Evolutionary conservation across 2,797 vertebrate genomes (phyloP), one percentile per base, ranked within the genome.

Genomic region (Gila robusta): DNA sequence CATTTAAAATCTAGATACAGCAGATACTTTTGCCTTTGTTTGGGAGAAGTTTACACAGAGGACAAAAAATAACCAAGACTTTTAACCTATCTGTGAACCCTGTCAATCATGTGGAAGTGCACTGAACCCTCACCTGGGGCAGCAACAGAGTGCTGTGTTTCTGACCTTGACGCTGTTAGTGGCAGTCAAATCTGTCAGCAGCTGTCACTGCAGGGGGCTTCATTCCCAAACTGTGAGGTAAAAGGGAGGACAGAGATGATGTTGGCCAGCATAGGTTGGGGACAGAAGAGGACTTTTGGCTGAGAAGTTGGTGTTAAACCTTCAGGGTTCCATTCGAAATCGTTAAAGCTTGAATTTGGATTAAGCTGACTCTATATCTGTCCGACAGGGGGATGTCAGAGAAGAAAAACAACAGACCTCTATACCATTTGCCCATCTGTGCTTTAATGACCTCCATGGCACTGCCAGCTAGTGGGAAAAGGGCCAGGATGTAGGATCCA

Each of bases 381-480:
- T 67, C 35, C 37, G 19, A 32, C 78, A 86, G 56, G 71, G 37
- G 37, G 37, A 69, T 32, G 49, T 19, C 44, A 52, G 47, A 86
- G 56, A 23, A 47, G 37, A 54, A 39, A 71, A 73, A 67, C 10
- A 52, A 79, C 21, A 84, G 80, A 81, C 69, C n/a, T 74, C 54
- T 54, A 54, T 49, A 49, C 16, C 39, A 49, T 54, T 41, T 78
- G 44, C 35, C 87, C 89, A 88, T 85, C 87, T 86, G 89, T 85
- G 82, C 85, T 37, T n/a, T 39, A 52, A 82, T 86, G 83, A 71
- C 73, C 78, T 86, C 32, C 79, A 80, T 83, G 67, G 56, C 19
- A n/a, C 59, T 87, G 59, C 66, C 81, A 87, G 86, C 39, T 71
- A 78, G 72, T 78, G 23, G 41, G 70, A 62, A 39, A 56, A 49